Evolutionary conservation across 2,797 vertebrate genomes (phyloP), one percentile per base, ranked within the genome.

Genomic region (Muscicapa comitata): DNA sequence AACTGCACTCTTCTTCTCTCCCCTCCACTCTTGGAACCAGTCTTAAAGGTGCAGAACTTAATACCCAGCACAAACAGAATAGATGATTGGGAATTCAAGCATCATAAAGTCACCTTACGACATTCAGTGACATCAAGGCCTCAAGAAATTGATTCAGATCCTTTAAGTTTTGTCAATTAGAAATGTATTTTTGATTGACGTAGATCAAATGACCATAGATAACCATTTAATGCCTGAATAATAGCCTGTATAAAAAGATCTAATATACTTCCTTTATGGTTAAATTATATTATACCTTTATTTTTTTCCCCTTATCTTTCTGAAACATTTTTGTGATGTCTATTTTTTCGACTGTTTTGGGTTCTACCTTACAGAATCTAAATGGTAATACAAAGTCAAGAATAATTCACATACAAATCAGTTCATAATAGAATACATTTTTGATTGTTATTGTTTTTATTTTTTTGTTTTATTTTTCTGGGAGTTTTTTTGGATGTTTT

Each of bases 121-220:
- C 28, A 38, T 20, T 74, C 33, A 53, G n/a, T 72, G 29, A 40
- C 35, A 74, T 53, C 23, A 81, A 65, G 50, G 53, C 11, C 10
- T 74, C 24, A 50, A 48, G 38, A 86, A 84, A 19, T 9, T 90
- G n/a, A 28, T 48, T 17, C 74, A 90, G 31, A 68, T 72, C 0
- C 61, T 92, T 67, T 61, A 81, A 63, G 28, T 67, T 92, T 86
- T 91, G 24, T 84, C 54, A 84, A 72, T 92, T 92, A 65, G 38
- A 84, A 78, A 72, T 1, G 3, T 61, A 38, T 15, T 90, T 94
- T 78, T 78, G 73, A 88, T 16, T 72, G 66, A 92, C 80, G 81
- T 61, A 92, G 42, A 78, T 89, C 0, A n/a, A 50, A 50, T 58
- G 2, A 31, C 26, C 7, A 12, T 11, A 24, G 7, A 83, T 72